Evolutionary conservation across 2,113 vertebrate genomes (phyloP).

Genomic region (Scomber colias): DNA sequence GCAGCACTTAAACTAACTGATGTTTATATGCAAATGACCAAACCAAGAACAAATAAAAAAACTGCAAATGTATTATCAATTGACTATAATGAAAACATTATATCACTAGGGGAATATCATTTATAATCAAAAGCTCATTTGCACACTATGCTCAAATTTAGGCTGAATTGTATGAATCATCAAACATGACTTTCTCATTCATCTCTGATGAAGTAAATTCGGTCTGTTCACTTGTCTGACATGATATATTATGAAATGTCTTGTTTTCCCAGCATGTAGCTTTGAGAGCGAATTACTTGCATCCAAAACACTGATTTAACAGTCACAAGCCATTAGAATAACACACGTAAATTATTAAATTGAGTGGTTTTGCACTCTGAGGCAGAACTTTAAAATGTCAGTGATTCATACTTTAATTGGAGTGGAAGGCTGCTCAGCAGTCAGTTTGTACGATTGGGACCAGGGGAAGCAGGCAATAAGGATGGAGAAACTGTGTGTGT

Average conservation of each 20-base stretch:
- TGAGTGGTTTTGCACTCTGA: conserved; percentile 60
- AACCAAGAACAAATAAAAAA: conserved; percentile 11
- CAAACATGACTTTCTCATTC: conserved; percentile 22
- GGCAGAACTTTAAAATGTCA: conserved; percentile 69
- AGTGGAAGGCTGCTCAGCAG: conserved; percentile 65
- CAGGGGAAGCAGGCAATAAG: conserved; percentile 61
- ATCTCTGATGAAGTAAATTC: not conserved
- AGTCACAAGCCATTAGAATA: conserved; percentile 55
- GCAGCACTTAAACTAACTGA: conserved; percentile 3
- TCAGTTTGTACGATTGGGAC: conserved; percentile 63
- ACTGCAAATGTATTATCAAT: conserved; percentile 5
- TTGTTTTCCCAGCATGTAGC: conserved; percentile 25
- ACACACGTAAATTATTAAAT: conserved; percentile 64
- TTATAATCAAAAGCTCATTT: conserved; percentile 43
- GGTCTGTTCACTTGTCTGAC: conserved; percentile 3
- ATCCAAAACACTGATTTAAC: conserved; percentile 50
- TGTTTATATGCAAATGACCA: conserved; percentile 1
- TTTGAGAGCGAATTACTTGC: conserved; percentile 55
- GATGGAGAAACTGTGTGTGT: conserved; percentile 61
- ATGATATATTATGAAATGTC: conserved; percentile 35
- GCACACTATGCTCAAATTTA: not conserved
- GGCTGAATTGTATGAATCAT: conserved; percentile 5
- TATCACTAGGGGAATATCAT: conserved; percentile 1
- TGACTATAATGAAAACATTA: not conserved
- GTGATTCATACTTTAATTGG: conserved; percentile 69